A percentile compares a stretch with the other conserved stretches of the same genome.
Conservation (phyloP, 2,113 vertebrate species). For the Octodon degus region DNA sequence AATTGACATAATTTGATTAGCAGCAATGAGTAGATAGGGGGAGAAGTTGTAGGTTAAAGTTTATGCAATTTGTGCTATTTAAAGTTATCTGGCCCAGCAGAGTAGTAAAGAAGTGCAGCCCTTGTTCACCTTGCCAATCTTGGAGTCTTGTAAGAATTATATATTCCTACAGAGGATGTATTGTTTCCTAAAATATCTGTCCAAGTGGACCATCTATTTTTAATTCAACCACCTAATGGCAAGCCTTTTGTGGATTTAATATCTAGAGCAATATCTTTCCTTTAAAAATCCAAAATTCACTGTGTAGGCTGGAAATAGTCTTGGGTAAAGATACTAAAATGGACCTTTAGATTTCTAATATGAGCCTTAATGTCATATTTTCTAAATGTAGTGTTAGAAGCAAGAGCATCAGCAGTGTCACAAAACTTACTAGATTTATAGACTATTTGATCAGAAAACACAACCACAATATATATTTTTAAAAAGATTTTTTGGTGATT, state of each 20-base stretch:
- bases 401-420: not conserved
- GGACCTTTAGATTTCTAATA: not conserved
- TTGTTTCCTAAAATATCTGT: constrained; percentile 56
- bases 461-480: not conserved
- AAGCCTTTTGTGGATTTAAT: not conserved
- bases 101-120: not conserved
- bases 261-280: not conserved
- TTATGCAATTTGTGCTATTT: not conserved
- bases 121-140: not conserved
- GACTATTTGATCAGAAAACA: not conserved
- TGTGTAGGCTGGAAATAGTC: not conserved
- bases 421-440: not conserved
- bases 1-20: not conserved
- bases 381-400: not conserved
- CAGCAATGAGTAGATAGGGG: not conserved
- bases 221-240: not conserved
- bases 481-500: not conserved
- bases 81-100: not conserved
- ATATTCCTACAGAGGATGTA: not conserved
- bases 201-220: constrained; percentile 56
- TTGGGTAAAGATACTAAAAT: not conserved
- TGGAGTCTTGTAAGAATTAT: constrained; percentile 1
- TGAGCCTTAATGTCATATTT: not conserved
- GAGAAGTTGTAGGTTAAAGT: not conserved
- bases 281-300: not conserved